Percentiles rank a stretch among this genome's conserved stretches.
These are phyloP conservation scores for Hydropotes inermis DNA, from an alignment of 2,113 vertebrate species.

Conservation along the genomic window DNA sequence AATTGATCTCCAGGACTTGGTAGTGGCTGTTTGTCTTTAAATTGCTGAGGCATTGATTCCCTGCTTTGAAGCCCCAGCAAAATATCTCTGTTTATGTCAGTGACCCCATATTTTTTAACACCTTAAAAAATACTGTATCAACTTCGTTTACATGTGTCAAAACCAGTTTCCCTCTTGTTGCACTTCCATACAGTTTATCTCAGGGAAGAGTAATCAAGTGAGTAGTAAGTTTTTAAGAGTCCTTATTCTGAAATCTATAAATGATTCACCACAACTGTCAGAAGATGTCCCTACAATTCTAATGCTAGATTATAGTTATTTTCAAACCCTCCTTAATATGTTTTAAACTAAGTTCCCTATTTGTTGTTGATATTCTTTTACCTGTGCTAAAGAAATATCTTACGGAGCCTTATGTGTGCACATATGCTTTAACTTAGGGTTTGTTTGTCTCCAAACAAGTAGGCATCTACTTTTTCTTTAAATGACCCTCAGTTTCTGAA, in stretches of 20 bases:
- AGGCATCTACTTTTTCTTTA: neutral
- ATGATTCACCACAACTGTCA: neutral
- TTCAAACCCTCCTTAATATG: neutral
- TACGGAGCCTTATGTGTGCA: neutral
- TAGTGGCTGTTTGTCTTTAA: neutral
- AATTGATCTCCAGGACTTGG: neutral
- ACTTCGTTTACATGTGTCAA: neutral
- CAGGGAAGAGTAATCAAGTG: neutral
- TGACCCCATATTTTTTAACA: neutral
- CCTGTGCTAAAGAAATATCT: neutral
- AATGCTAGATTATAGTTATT: neutral
- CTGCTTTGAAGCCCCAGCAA: neutral
- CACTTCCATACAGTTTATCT: neutral
- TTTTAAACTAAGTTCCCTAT: neutral
- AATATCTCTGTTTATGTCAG: neutral
- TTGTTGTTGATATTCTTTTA: neutral
- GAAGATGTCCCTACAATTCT: neutral
- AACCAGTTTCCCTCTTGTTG: neutral
- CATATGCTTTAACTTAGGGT: neutral
- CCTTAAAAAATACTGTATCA: neutral
- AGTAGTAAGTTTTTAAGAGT: neutral
- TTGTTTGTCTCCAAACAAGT: neutral
- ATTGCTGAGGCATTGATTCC: neutral
- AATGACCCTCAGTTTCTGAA: neutral
- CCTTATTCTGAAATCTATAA: neutral